Conservation (phyloP, 2,113 vertebrate genomes). For the Baryphthengus martii region DNA sequence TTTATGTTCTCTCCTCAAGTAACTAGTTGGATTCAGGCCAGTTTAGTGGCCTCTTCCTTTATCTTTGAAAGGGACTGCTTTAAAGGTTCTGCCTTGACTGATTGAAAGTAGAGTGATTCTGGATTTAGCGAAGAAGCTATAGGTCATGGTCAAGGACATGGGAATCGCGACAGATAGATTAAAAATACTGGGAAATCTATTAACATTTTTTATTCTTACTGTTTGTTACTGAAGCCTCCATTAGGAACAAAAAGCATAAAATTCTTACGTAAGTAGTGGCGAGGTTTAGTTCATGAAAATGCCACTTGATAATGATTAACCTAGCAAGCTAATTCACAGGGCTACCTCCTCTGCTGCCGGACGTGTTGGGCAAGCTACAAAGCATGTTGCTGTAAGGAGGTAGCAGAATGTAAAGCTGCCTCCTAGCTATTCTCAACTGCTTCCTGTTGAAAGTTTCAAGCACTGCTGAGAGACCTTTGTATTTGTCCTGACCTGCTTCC, state of each 20-base stretch:
- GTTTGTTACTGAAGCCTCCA: neutral
- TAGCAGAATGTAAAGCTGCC: neutral
- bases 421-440: neutral
- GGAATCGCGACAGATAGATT: neutral
- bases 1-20: neutral
- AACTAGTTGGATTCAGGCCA: neutral
- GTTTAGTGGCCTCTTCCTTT: neutral
- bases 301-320: neutral
- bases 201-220: neutral
- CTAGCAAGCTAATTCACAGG: neutral
- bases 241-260: neutral
- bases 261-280: neutral
- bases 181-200: neutral
- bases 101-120: neutral
- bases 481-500: neutral
- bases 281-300: neutral
- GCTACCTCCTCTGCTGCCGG: neutral
- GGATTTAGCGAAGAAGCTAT: neutral
- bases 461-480: neutral
- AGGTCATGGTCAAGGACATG: neutral
- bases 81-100: neutral
- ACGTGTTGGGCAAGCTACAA: rapidly evolving
- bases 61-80: neutral
- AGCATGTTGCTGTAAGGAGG: neutral
- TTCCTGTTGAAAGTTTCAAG: neutral